Percentiles rank a stretch among this genome's conserved stretches.
Evolutionary conservation across 2,888 invertebrate genomes (phyloP).

Genomic region (Syrphus vitripennis): DNA sequence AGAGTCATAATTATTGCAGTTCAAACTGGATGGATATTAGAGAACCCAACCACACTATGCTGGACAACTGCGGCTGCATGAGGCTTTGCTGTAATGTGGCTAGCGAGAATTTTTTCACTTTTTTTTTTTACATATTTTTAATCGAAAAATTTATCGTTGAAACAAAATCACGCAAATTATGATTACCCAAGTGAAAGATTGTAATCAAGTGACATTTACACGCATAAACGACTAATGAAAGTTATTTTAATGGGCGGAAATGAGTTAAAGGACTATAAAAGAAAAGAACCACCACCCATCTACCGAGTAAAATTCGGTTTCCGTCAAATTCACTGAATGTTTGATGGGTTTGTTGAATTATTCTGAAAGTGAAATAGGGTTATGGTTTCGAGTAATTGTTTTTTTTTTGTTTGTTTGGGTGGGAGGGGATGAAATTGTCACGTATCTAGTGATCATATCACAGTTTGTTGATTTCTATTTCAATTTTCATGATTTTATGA

Average conservation of each 20-base stretch:
- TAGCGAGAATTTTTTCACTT: background rate
- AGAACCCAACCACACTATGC: background rate
- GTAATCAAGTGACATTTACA: slow-evolving; percentile 53
- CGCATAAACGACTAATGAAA: slow-evolving; percentile 48
- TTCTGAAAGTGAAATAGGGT: background rate
- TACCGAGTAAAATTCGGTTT: background rate
- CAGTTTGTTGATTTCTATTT: background rate
- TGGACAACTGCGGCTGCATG: background rate
- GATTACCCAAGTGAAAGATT: slow-evolving; percentile 55
- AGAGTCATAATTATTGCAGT: background rate
- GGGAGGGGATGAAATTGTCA: too few relatives aligned
- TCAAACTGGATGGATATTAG: background rate
- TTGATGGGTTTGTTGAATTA: background rate
- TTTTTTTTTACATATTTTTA: background rate
- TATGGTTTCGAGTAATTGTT: background rate
- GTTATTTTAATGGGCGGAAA: slow-evolving; percentile 38
- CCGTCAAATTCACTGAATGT: background rate
- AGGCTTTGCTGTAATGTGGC: background rate
- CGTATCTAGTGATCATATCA: rapidly evolving
- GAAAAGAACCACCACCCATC: background rate
- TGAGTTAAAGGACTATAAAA: slow-evolving; percentile 20
- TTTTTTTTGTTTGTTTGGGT: background rate
- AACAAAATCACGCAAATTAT: slow-evolving; percentile 43
- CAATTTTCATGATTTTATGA: background rate
- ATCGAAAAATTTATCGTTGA: slow-evolving; percentile 14